A percentile compares a stretch with the other conserved stretches of the same genome.
phyloP scores from a whole-genome alignment of 2,797 vertebrate genomes.

The Chloroceryle inda region DNA sequence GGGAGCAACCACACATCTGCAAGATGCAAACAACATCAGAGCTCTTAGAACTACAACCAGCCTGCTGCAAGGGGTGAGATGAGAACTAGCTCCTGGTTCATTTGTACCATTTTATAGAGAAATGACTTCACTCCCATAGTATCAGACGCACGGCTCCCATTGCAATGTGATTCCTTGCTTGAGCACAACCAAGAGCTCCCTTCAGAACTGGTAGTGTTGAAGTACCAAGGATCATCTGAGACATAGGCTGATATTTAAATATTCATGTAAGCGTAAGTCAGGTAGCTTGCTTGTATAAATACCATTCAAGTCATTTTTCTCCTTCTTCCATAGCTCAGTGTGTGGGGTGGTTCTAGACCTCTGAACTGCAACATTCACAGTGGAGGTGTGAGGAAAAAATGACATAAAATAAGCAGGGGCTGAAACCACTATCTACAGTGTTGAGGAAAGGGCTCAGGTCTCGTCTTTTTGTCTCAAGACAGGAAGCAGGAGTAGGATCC shows the following conservation, averaged over 20 bases:
- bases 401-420: not conserved
- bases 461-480: not conserved
- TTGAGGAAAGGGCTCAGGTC: not conserved
- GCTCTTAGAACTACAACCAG: constrained; percentile 17
- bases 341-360: not conserved
- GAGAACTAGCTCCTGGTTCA: not conserved
- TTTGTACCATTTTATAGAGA: not conserved
- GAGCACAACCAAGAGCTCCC: not conserved
- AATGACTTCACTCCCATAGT: not conserved
- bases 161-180: not conserved
- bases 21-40: constrained; percentile 59
- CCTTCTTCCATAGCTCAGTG: not conserved
- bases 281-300: not conserved
- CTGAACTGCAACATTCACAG: not conserved
- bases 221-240: not conserved
- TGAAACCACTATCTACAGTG: not conserved
- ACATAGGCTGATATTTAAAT: not conserved
- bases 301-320: not conserved
- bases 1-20: constrained; percentile 47
- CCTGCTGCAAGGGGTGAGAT: not conserved
- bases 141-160: not conserved
- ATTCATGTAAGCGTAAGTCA: not conserved
- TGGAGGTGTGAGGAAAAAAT: not conserved
- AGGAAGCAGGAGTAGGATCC: not conserved
- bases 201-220: not conserved